Conservation (phyloP, 2,888 invertebrate species). For the Heliconius ismenius region DNA sequence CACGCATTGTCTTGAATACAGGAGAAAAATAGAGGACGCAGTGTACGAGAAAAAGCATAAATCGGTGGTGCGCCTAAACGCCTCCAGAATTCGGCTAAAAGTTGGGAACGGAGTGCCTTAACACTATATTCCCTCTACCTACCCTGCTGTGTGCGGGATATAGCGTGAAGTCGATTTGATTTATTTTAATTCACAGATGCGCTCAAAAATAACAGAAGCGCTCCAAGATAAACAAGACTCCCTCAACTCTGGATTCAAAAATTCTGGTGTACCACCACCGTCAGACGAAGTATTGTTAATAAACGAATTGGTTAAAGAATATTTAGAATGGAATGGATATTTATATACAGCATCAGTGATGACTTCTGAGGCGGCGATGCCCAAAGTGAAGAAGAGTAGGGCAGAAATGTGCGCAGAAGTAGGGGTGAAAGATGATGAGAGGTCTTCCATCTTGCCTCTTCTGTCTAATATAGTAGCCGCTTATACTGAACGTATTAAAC, state of each 20-base stretch:
- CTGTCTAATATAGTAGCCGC: constrained; percentile 80
- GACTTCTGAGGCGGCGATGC: constrained; percentile 73
- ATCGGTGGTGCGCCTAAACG: background rate
- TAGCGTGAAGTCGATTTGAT: too few relatives aligned
- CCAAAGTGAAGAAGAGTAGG: constrained; percentile 57
- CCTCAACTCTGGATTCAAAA: constrained; percentile 47
- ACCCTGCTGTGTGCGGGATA: too few relatives aligned
- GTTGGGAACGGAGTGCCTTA: too few relatives aligned
- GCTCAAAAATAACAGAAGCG: constrained; percentile 68
- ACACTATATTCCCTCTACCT: too few relatives aligned
- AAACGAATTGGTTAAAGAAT: constrained; percentile 86
- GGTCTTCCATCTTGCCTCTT: constrained; percentile 75
- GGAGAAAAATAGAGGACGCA: too few relatives aligned
- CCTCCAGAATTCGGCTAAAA: too few relatives aligned
- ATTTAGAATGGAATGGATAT: constrained; percentile 87
- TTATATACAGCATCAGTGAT: constrained; percentile 83
- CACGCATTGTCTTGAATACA: background rate
- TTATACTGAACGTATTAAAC: constrained; percentile 74
- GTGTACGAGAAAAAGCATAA: background rate
- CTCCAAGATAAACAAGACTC: constrained; percentile 60
- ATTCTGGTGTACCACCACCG: constrained; percentile 56
- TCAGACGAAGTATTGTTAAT: constrained; percentile 74
- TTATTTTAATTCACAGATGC: constrained; percentile 6
- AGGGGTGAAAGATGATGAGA: constrained; percentile 79
- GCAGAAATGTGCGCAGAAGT: constrained; percentile 68